Conservation (phyloP, 2,113 vertebrate species). For the Ondatra zibethicus region DNA sequence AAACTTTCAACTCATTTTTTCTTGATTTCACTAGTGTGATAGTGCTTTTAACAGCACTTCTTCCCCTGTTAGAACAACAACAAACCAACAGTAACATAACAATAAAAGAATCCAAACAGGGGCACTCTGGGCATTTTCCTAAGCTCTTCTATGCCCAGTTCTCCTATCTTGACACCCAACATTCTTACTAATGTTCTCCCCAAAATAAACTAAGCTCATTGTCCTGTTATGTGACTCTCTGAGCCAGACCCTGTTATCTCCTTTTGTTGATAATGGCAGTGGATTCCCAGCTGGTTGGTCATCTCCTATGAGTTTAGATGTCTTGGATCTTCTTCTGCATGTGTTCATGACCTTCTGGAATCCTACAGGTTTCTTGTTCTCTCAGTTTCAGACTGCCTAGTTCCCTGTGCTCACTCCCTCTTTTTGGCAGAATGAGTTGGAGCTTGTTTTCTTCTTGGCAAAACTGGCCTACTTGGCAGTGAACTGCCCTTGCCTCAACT, state of each 20-base stretch:
- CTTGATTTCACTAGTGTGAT: background rate
- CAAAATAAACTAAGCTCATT: background rate
- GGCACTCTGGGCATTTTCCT: background rate
- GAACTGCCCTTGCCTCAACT: too few relatives aligned
- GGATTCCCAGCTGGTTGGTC: too few relatives aligned
- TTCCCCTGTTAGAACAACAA: too few relatives aligned
- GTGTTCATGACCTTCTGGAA: fast-evolving
- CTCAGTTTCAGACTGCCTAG: background rate
- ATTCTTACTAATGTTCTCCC: background rate
- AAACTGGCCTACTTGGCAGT: too few relatives aligned
- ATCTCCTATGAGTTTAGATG: background rate
- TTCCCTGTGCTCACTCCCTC: background rate
- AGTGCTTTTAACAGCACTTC: background rate
- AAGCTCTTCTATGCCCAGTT: background rate
- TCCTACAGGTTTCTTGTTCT: background rate
- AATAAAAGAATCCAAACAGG: background rate
- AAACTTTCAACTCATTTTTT: background rate
- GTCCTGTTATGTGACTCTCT: too few relatives aligned
- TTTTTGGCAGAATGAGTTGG: too few relatives aligned
- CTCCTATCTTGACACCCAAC: background rate
- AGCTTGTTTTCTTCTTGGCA: too few relatives aligned
- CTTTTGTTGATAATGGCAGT: background rate
- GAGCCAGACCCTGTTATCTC: background rate
- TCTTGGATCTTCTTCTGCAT: background rate
- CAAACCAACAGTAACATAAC: background rate